Conservation (phyloP, 2,797 vertebrate genomes). For the Pipistrellus nathusii region DNA sequence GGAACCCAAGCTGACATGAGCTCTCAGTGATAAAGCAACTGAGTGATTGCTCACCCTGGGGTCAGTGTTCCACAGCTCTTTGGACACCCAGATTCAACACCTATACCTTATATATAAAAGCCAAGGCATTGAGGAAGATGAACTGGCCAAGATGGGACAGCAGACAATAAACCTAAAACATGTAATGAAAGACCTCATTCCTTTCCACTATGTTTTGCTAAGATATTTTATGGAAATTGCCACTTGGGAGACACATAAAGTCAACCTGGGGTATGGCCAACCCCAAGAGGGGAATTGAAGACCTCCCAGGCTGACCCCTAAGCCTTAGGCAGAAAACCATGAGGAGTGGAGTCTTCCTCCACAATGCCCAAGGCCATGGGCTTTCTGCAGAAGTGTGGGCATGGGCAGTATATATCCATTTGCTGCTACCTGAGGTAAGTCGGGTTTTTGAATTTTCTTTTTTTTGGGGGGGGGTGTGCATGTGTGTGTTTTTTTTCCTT, state of each 20-base stretch:
- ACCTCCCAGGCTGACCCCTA: background rate
- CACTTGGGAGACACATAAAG: background rate
- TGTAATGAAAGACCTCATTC: conserved; percentile 65
- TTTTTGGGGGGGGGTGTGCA: too few species aligned
- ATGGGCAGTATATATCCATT: accelerated
- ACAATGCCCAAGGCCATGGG: background rate
- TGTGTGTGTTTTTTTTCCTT: too few species aligned
- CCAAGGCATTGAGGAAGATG: conserved; percentile 20
- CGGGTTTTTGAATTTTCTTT: too few species aligned
- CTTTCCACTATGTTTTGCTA: conserved; percentile 62
- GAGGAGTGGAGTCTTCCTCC: background rate
- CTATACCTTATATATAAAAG: conserved; percentile 18
- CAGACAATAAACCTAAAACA: conserved; percentile 52
- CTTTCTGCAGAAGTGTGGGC: background rate
- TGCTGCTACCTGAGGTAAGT: background rate
- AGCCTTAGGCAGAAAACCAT: background rate
- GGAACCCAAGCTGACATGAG: background rate
- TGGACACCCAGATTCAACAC: background rate
- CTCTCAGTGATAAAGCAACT: background rate
- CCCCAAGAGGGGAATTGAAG: background rate
- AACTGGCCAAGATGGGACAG: conserved; percentile 2
- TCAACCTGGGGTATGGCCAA: conserved; percentile 4
- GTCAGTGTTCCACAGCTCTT: background rate
- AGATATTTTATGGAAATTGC: conserved; percentile 68
- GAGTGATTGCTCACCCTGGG: background rate